Evolutionary conservation across 2,888 invertebrate species (phyloP), one percentile per base, ranked within the genome.

Genomic region (Polyommatus icarus): DNA sequence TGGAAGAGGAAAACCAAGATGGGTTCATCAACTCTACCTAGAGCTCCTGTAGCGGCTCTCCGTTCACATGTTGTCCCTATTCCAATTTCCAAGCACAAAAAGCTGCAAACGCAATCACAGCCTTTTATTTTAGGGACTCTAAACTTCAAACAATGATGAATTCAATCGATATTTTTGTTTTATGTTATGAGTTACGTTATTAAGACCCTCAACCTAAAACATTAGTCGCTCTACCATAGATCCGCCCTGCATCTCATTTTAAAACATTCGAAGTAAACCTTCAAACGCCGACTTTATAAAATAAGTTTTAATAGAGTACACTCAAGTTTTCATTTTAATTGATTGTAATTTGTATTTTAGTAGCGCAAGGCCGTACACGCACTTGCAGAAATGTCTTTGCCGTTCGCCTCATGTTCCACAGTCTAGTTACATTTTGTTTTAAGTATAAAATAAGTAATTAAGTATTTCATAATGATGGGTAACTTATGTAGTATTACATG

Each of bases 301-400:
- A 72, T 72, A 72, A 36, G 46, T 75, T 46, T 75, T 75, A 75
- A 75, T 75, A 75, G 75, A 29, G 46, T 50, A 54, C 75, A 75
- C 50, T 75, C 54, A 54, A 15, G 75, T 75, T 75, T 75, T 46
- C 75, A 50, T 75, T 46, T 75, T 54, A 54, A 54, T 75, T 75
- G 75, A 29, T 75, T 75, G 50, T 50, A 54, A 54, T 50, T 72
- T 67, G 67, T 67, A 67, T 67, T 75, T 75, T 75, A 75, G 75
- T 75, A 75, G 75, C 75, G 75, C 75, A 75, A 75, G 75, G 75
- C 54, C 75, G 75, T 12, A 29, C 75, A 46, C 46, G 75, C 50
- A 75, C 75, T 50, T 20, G 50, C 75, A 75, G 67, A 67, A 54
- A 73, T 73, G 50, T 50, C 75, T 75, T 75, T 50, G 75, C 75